Conservation (phyloP, 2,113 vertebrate genomes). For the Butastur rufipennis region DNA sequence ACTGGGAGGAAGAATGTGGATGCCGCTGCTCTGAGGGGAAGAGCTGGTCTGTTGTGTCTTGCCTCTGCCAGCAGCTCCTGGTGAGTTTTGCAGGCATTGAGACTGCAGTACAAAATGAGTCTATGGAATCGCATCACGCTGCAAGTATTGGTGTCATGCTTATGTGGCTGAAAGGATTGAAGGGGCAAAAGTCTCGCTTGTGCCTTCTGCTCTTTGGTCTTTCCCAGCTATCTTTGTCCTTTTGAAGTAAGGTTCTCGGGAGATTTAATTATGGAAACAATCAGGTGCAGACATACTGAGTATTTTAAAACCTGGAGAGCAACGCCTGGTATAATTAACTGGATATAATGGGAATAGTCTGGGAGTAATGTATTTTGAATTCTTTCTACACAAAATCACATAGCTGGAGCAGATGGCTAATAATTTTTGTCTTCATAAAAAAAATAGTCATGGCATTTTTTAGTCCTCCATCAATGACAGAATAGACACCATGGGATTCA, state of each 20-base stretch:
- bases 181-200: neutral
- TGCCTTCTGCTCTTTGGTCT: neutral
- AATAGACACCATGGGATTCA: neutral
- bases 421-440: neutral
- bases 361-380: neutral
- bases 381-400: neutral
- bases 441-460: neutral
- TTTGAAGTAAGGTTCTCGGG: neutral
- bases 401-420: neutral
- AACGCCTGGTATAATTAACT: rapidly evolving
- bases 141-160: rapidly evolving
- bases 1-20: neutral
- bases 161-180: neutral
- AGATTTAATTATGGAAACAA: neutral
- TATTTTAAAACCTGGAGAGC: neutral
- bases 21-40: neutral
- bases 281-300: neutral
- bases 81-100: neutral
- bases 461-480: neutral
- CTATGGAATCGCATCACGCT: neutral
- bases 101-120: neutral
- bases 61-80: neutral
- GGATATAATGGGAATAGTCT: neutral
- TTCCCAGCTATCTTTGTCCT: neutral
- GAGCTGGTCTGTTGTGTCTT: neutral